Base-by-base conservation (phyloP, 2,888 invertebrate genomes). In the Sesamia inferens region DNA sequence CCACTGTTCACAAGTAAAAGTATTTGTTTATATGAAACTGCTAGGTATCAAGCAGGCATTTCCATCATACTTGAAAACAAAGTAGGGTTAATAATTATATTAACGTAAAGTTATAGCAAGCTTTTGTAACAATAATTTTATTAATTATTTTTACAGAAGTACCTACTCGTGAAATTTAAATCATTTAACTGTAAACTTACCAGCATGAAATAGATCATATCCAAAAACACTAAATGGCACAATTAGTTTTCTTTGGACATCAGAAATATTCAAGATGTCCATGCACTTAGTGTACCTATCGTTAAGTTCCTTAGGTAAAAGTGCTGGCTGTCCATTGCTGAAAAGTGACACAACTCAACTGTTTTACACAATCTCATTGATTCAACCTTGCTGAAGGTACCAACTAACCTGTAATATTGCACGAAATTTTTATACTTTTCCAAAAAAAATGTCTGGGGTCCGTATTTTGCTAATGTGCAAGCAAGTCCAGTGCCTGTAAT, bases 151-250 rank as follows among this genome's bases (percentile, higher is more conserved):
- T 13, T 48, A 24, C 47, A 51, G 8, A 42, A 48, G 13, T 58
- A 19, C 10, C 4, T n/a, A n/a, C 13, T 24, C 14, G 0, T 24
- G 24, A 24, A 54, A 14, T 55, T 44, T n/a, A 47, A 55, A 44
- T 47, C 2, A 68, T 6, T n/a, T 22, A 31, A 22, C 62, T 19
- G 13, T 59, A 22, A 68, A 68, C 66, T 73, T 68, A 65, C 98
- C 99, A 59, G 97, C 97, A 93, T 97, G 97, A 88, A 97, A 97
- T 51, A 98, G 89, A 90, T 98, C 97, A 92, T 97, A 97, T 39
- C 98, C 98, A 94, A 96, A 97, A 4, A 97, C 97, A 82, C 97
- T 97, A 88, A 98, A 98, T 0, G 98, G 97, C 78, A 96, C 93
- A 61, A 97, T 94, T 39, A 96, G 88, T 77, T 95, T 95, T 47